Percentiles rank a stretch among this genome's conserved stretches.
Evolutionary conservation across 1,140 invertebrate species (phyloP).

Genomic region (Leguminivora glycinivorella): DNA sequence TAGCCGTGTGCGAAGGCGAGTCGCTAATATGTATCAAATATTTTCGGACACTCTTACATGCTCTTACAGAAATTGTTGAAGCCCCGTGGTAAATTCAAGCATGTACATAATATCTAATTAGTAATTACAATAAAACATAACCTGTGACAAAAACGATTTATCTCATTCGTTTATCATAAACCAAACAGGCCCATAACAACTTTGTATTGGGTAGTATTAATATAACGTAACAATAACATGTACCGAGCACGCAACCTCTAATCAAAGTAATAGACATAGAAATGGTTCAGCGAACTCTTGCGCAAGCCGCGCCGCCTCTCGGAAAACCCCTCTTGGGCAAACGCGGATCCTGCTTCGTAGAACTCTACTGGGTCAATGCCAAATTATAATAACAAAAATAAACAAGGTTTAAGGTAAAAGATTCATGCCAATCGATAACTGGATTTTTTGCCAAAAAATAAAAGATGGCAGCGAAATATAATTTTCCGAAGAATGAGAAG

Average conservation of each 20-base stretch:
- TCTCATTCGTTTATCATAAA: too few species aligned
- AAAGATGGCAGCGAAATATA: not conserved
- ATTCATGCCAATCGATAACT: not conserved
- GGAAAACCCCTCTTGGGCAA: constrained; percentile 71
- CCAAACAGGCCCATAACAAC: too few species aligned
- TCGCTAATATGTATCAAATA: too few species aligned
- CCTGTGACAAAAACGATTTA: too few species aligned
- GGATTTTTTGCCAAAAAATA: not conserved
- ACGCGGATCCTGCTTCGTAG: constrained; percentile 31
- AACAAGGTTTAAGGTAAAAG: not conserved
- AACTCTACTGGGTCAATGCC: constrained; percentile 22
- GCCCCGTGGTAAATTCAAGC: too few species aligned
- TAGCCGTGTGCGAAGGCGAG: too few species aligned
- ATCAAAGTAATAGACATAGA: constrained; percentile 47
- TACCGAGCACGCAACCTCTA: constrained; percentile 34
- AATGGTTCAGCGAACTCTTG: constrained; percentile 73
- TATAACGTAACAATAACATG: constrained; percentile 30
- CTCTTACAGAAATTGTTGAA: too few species aligned
- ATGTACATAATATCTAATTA: too few species aligned
- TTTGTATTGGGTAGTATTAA: too few species aligned
- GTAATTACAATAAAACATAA: too few species aligned
- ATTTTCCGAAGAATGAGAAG: not conserved
- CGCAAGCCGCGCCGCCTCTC: constrained; percentile 56
- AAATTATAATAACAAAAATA: constrained; percentile 19
- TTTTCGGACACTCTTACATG: too few species aligned